Base-by-base conservation (phyloP, 2,797 vertebrate species). In the Brachymystax lenok region DNA sequence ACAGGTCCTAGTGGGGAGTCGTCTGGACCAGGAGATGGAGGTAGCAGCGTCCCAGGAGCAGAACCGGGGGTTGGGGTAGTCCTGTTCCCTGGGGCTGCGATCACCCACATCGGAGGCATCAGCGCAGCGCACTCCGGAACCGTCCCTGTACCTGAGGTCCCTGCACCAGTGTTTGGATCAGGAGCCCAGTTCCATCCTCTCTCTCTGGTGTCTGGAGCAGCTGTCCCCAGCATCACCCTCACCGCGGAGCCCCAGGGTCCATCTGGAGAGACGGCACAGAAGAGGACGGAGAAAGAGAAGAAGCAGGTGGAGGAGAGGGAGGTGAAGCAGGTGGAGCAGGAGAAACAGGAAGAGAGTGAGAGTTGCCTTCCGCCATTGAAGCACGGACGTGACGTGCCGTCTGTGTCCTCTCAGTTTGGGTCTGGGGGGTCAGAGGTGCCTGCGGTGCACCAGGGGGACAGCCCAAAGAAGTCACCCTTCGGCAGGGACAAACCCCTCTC, bases 151-250 rank as follows among this genome's bases (percentile, higher is more conserved):
- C 81, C 2, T 1, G 82, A 82, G 73, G 33, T 82, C 52, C 24
- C 79, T 4, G 79, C 81, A 27, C 82, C 80, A 30, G 46, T 77
- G 0, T 88, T 87, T 3, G 85, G 67, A 77, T 35, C 54, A 85
- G 83, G 24, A 17, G 51, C 4, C 24, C 27, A 0, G 73, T 80
- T 1, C 75, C 82, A 64, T 80, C 86, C 54, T 78, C 86, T 24
- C 16, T 68, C 68, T 28, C 70, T 16, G 82, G 80, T 6, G 24
- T 40, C 75, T n/a, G 67, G 10, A 75, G 77, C 79, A 75, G 68
- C 81, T 80, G 71, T 83, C 81, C 75, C 79, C 84, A 82, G 77
- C 83, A 69, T 66, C 75, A 74, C 69, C 13, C 68, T 4, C 6
- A 59, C n/a, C 27, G 24, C 14, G 2, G 21, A 72, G 52, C 17